A percentile compares a stretch with the other conserved stretches of the same genome.
phyloP scores from a whole-genome alignment of 2,888 invertebrate species.

The Gymnosoma rotundatum region DNA sequence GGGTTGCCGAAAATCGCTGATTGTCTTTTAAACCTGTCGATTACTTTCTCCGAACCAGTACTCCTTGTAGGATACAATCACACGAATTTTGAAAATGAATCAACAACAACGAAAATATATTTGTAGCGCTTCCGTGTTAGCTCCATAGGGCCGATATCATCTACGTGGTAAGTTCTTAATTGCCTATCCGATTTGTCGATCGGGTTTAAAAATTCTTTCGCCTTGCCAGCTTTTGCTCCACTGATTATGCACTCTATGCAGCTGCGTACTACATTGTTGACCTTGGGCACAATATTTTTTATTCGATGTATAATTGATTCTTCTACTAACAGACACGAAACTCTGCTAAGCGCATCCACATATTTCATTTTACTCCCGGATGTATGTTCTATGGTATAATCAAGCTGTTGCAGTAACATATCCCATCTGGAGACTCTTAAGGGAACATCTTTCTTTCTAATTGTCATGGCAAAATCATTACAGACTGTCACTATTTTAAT shows the following conservation, averaged over 20 bases:
- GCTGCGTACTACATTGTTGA: constrained; percentile 29
- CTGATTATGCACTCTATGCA: constrained; percentile 60
- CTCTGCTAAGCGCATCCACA: constrained; percentile 66
- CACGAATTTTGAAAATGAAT: constrained; percentile 77
- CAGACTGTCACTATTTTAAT: constrained; percentile 73
- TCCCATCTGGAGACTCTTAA: constrained; percentile 53
- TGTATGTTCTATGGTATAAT: constrained; percentile 57
- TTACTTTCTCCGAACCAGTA: constrained; percentile 73
- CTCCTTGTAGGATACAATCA: constrained; percentile 77
- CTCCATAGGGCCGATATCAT: constrained; percentile 77
- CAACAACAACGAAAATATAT: constrained; percentile 77
- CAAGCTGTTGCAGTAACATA: constrained; percentile 59
- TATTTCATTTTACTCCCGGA: constrained; percentile 60
- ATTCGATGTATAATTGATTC: constrained; percentile 22
- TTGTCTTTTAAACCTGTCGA: constrained; percentile 72
- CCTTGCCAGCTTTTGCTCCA: constrained; percentile 72
- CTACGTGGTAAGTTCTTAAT: constrained; percentile 75
- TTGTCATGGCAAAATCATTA: constrained; percentile 75
- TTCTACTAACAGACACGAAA: constrained; percentile 49
- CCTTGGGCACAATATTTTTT: constrained; percentile 13
- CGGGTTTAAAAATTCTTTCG: constrained; percentile 46
- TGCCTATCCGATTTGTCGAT: constrained; percentile 53
- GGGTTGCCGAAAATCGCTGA: constrained; percentile 71
- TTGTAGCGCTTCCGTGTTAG: constrained; percentile 76
- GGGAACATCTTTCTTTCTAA: constrained; percentile 74